phyloP scores from a whole-genome alignment of 2,797 vertebrate species.

The Aldrovandia affinis region DNA sequence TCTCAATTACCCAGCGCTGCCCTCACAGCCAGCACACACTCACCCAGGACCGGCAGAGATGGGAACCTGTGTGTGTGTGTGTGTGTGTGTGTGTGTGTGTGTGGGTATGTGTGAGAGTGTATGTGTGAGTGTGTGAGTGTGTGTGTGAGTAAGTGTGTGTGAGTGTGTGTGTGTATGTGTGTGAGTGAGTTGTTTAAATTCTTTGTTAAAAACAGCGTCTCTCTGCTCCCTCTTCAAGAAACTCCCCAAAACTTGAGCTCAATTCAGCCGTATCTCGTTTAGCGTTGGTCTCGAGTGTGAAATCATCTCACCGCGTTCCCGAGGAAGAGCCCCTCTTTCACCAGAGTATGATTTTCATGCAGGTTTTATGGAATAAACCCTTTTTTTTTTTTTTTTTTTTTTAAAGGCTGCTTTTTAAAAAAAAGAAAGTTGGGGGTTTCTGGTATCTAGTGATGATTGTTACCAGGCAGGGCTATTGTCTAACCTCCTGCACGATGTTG shows the following conservation, averaged over 20 bases:
- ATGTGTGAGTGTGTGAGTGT: neutral
- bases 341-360: neutral
- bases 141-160: conserved; percentile 27
- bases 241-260: conserved; percentile 8
- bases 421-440: neutral
- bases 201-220: conserved; percentile 29
- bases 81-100: neutral
- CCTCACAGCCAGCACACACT: neutral
- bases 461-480: conserved; percentile 29
- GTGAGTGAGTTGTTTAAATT: conserved; percentile 18
- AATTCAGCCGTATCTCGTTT: conserved; percentile 42
- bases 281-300: conserved; percentile 28
- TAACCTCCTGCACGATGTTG: conserved; percentile 26
- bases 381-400: too few relatives aligned
- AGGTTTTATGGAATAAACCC: conserved; percentile 20
- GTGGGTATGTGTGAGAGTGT: conserved; percentile 13
- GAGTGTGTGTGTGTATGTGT: neutral
- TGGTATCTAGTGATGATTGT: conserved; percentile 6
- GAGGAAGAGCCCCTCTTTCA: neutral
- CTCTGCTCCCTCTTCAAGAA: conserved; percentile 30
- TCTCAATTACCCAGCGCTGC: neutral
- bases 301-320: conserved; percentile 16
- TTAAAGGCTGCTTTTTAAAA: conserved; percentile 3
- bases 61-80: neutral
- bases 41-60: neutral